phyloP scores from a whole-genome alignment of 2,888 invertebrate species.

The Pinctada fucata region DNA sequence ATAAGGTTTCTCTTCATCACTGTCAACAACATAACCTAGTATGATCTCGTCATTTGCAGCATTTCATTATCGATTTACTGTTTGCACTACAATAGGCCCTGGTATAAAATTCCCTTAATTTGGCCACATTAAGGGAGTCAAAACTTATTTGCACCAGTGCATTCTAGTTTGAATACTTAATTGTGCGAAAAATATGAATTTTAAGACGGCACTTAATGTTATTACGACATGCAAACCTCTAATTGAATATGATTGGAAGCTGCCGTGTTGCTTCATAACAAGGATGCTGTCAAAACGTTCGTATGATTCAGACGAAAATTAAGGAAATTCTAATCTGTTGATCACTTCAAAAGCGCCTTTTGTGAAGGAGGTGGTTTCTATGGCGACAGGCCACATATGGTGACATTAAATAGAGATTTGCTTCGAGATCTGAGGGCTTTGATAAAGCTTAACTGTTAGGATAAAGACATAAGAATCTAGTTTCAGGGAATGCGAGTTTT shows the following conservation, averaged over 20 bases:
- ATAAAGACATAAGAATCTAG: no score
- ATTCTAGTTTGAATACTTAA: slow-evolving; percentile 1
- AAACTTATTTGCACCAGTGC: not conserved
- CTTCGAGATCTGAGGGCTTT: not conserved
- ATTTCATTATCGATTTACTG: not conserved
- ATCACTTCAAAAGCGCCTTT: slow-evolving; percentile 17
- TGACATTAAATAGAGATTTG: slow-evolving; percentile 25
- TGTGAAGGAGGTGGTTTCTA: slow-evolving; percentile 21
- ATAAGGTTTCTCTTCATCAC: slow-evolving; percentile 21
- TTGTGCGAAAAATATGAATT: slow-evolving; percentile 15
- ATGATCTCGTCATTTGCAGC: not conserved
- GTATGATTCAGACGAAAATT: slow-evolving; percentile 29
- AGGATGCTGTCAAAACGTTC: slow-evolving; percentile 4
- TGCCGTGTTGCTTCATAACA: slow-evolving; percentile 4
- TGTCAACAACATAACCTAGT: not conserved
- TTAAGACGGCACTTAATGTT: slow-evolving; percentile 10
- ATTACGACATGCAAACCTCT: slow-evolving; percentile 27
- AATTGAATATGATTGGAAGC: slow-evolving; percentile 20
- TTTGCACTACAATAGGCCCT: not conserved
- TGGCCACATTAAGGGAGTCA: not conserved
- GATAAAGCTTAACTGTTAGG: not conserved
- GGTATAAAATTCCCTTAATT: not conserved
- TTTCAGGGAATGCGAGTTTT: no score
- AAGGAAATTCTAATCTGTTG: slow-evolving; percentile 32
- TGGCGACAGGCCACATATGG: slow-evolving; percentile 20